These are phyloP conservation scores for Cricetomys ansorgei DNA, from an alignment of 2,113 vertebrate genomes.

Conservation along the genomic window DNA sequence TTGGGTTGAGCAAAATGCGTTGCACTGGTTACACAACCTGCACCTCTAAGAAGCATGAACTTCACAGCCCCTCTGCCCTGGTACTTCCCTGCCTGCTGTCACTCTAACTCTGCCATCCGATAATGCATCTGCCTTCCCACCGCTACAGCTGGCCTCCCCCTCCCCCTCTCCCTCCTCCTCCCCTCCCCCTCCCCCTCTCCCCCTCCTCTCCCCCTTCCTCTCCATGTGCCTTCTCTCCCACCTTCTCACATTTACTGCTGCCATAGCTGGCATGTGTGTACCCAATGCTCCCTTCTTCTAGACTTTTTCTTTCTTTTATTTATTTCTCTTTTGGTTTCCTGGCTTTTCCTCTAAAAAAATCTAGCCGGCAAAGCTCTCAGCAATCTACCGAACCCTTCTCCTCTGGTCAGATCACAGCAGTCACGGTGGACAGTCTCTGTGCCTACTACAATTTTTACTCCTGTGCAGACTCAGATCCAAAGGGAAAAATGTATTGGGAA, in stretches of 20 bases:
- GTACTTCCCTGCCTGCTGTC: background rate
- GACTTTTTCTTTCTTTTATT: background rate
- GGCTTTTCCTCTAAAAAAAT: background rate
- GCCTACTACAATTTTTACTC: background rate
- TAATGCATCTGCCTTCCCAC: background rate
- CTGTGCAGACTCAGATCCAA: background rate
- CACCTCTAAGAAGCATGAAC: background rate
- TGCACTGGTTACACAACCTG: background rate
- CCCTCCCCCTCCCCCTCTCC: background rate
- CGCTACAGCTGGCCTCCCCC: background rate
- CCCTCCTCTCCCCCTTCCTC: background rate
- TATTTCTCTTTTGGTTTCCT: constrained; percentile 1
- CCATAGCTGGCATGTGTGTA: rapidly evolving
- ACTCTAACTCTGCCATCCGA: background rate
- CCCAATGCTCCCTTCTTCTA: background rate
- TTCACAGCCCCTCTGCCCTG: background rate
- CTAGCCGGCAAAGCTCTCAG: background rate
- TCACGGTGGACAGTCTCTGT: background rate
- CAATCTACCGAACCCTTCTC: background rate
- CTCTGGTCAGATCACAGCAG: background rate
- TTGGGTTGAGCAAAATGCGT: background rate
- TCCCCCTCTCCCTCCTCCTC: background rate
- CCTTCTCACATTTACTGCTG: background rate
- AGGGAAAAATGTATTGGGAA: background rate
- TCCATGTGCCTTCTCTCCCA: background rate